Base-by-base conservation (phyloP, 2,797 vertebrate genomes). In the Sitta carolinensis region DNA sequence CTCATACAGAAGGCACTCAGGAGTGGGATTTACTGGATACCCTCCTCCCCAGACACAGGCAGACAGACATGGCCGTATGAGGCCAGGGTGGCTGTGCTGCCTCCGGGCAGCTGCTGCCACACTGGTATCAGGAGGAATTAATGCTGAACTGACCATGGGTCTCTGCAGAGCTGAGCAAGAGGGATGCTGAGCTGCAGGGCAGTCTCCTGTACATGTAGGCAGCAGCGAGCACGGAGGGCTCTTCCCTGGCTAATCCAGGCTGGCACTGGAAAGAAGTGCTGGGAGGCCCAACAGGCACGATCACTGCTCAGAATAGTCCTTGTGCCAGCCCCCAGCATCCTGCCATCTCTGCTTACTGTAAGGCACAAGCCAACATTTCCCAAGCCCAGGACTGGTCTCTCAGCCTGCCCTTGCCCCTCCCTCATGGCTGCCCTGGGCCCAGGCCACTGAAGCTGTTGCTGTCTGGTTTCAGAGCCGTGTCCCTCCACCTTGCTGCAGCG, bases 401-500 rank as follows among this genome's bases (percentile, higher is more conserved):
- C 50, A 58, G 55, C 25, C 25, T 73, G 43, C 50, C 62, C 18
- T 15, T 48, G 10, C 18, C 11, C 29, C n/a, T 11, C 1, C 2
- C 17, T 9, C 9, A 2, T 1, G 8, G 57, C 72, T 4, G 2
- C n/a, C 45, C 52, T 0, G 0, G 36, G 62, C 23, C 4, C 21
- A 76, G 80, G 47, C 32, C 27, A 10, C 66, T 78, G 74, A 88
- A 50, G 26, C 63, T 87, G 75, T 84, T 2, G 0, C 57, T 93
- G 34, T 93, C 34, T 92, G 84, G 67, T 98, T 96, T 59, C 97
- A 99, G 99, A 99, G 97, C 99, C 99, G 2, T 99, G 99, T 94
- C 99, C 99, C 4, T 99, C 99, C 64, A 97, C 98, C 82, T 96
- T 99, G 96, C 99, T 99, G 87, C 99, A 99, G 98, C 98, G 95